Percentiles rank a stretch among this genome's conserved stretches.
Evolutionary conservation across 2,797 vertebrate species (phyloP).

Genomic region (Megalops cyprinoides): DNA sequence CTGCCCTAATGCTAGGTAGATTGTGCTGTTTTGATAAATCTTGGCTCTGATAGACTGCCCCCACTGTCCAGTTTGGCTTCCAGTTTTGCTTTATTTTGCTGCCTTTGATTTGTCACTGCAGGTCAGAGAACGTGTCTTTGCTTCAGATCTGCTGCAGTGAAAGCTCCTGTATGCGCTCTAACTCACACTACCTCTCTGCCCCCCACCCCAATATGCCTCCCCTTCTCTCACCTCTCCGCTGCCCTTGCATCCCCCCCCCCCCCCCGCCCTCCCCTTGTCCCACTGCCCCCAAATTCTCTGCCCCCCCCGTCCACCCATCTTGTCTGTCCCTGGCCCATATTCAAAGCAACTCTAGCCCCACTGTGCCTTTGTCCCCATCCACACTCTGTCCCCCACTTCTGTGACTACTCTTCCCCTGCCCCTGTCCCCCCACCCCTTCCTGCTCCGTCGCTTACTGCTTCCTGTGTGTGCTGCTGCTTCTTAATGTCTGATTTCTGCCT

Average conservation of each 20-base stretch:
- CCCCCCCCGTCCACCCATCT: not conserved
- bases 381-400: not conserved
- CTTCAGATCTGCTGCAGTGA: not conserved
- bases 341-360: too few relatives aligned
- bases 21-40: not conserved
- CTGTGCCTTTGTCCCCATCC: not conserved
- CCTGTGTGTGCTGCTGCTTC: slow-evolving; percentile 66
- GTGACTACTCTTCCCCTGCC: not conserved
- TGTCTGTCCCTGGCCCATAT: too few relatives aligned
- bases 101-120: slow-evolving; percentile 1
- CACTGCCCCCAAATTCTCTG: too few relatives aligned
- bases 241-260: too few relatives aligned
- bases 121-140: not conserved
- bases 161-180: not conserved
- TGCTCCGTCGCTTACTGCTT: slow-evolving; percentile 54
- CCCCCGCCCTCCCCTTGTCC: too few relatives aligned
- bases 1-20: not conserved
- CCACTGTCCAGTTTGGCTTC: not conserved
- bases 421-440: not conserved
- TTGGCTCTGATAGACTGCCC: not conserved
- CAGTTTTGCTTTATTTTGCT: slow-evolving; percentile 12
- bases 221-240: too few relatives aligned
- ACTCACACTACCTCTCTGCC: not conserved
- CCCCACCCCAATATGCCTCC: too few relatives aligned
- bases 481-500: slow-evolving; percentile 25